Evolutionary conservation across 2,113 vertebrate species (phyloP).

Genomic region (Osmerus eperlanus): DNA sequence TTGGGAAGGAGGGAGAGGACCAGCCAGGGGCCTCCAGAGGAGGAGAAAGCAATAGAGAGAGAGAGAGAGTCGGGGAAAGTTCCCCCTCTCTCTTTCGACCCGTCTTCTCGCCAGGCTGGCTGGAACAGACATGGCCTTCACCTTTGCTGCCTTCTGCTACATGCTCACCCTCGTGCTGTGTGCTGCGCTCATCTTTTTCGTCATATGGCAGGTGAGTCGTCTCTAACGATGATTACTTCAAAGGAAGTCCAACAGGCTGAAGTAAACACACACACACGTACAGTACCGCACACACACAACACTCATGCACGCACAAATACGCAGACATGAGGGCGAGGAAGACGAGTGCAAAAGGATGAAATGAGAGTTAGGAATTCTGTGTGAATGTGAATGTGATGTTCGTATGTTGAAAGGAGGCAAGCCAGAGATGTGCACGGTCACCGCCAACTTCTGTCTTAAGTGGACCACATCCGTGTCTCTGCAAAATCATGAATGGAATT

Average conservation of each 20-base stretch:
- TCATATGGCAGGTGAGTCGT: constrained; percentile 95
- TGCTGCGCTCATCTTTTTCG: constrained; percentile 95
- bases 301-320: too few species aligned
- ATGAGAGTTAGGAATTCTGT: too few species aligned
- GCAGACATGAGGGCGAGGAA: too few species aligned
- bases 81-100: constrained; percentile 56
- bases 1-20: neutral
- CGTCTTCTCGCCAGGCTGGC: constrained; percentile 59
- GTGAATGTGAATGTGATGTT: too few species aligned
- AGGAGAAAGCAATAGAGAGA: constrained; percentile 12
- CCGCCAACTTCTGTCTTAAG: neutral
- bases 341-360: too few species aligned
- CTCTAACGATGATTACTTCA: constrained; percentile 2
- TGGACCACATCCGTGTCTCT: constrained; percentile 13
- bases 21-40: constrained; percentile 1
- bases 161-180: constrained; percentile 96
- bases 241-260: constrained; percentile 25
- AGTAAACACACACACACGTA: constrained; percentile 48
- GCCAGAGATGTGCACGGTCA: too few species aligned
- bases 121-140: constrained; percentile 88
- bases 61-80: constrained; percentile 17
- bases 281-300: constrained; percentile 13
- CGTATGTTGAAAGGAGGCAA: too few species aligned
- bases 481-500: constrained; percentile 51
- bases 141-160: constrained; percentile 97